Base-by-base conservation (phyloP, 2,888 invertebrate genomes). In the Rhodophaea formosa region DNA sequence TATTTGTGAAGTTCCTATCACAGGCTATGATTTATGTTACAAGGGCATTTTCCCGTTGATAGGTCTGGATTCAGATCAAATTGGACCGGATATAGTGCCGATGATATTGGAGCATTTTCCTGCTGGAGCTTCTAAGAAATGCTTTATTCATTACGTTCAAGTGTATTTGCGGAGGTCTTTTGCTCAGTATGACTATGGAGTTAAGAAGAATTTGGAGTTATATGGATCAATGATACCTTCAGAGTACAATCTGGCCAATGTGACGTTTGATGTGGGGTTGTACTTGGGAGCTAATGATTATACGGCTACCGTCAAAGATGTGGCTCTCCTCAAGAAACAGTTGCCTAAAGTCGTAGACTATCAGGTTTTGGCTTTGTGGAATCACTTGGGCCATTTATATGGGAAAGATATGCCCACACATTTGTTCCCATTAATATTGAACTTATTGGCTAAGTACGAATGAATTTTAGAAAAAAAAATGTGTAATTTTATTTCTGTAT, bases 71-170 rank as follows among this genome's bases (percentile, higher is more conserved):
- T 1, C 8, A 17, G 14, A 8, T 7, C 43, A 53, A 10, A 23
- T 53, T n/a, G 43, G 32, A 7, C 32, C 32, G 7, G 32, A 32
- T 32, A 8, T 32, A 8, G 7, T 32, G 7, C 32, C 32, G 8
- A 32, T 8, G 2, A 32, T 32, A 1, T 8, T 32, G 8, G 32
- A 32, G 7, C 32, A 32, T 32, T 32, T 32, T 32, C 32, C 84
- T 0, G 70, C 75, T 0, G 77, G 80, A 0, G 71, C 71, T 0
- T 82, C 82, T 0, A 65, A 70, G 14, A 82, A 74, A 61, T 79
- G 74, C 45, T 53, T 82, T 8, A 53, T 70, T 1, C 84, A 86
- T 57, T 72, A 66, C n/a, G 59, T 63, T 1, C 82, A 84, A 59
- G 61, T 80, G 6, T 62, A 68, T 3, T 16, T 53, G 2, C 62